Evolutionary conservation across 2,113 vertebrate species (phyloP), one percentile per base, ranked within the genome.

Genomic region (Choloepus hoffmanni): DNA sequence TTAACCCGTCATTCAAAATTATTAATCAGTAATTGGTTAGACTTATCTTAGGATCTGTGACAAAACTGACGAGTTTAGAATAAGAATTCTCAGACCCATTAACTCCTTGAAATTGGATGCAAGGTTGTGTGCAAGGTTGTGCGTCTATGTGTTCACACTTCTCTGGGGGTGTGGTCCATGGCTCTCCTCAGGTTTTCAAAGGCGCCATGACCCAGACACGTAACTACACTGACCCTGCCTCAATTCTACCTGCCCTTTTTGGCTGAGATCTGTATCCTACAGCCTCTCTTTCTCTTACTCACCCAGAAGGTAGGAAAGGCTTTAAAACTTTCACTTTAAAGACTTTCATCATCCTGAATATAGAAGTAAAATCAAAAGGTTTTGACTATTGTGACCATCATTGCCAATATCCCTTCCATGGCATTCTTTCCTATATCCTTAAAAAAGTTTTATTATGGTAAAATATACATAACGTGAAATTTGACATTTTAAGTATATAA

Each of bases 301-400:
- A 62, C 26, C 36, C 15, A 67, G 58, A 60, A 60, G 58, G 58
- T 60, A 21, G 58, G 58, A 60, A 53, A 7, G 50, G 50, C 50
- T 53, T 53, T 53, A 53, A 53, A 53, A 53, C 50, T 62, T 50
- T 72, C 0, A 78, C 81, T 86, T 65, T 65, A 85, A 92, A 58
- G 77, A 82, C 13, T 1, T 73, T 94, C 89, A 40, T 40, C 89
- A 70, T 72, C 26, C 60, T 84, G 45, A 53, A 58, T 96, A 79
- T 88, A 40, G 30, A 48, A 55, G 10, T 84, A 89, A 96, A 91
- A 55, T 84, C 13, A 78, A 63, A 92, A 96, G 28, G 19, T 62
- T 94, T 91, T 36, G 36, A 11, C 85, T 83, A 74, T 45, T 43
- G 43, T 76, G 10, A 12, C 33, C 30, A 33, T 33, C 33, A 14